phyloP scores from a whole-genome alignment of 2,113 vertebrate species.

The Austrofundulus limnaeus region DNA sequence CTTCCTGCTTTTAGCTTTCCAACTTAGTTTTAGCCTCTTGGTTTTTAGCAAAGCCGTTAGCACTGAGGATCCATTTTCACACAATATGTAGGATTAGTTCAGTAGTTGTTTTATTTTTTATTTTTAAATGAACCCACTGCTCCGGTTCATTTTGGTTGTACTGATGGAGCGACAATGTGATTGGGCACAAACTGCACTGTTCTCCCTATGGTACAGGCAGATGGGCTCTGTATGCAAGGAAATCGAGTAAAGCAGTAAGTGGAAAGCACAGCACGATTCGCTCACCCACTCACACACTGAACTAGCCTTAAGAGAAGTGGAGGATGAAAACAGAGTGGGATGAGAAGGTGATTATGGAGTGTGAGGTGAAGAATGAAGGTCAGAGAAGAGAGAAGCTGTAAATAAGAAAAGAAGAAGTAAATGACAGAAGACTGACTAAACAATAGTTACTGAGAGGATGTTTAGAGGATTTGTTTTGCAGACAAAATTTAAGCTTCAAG shows the following conservation, averaged over 20 bases:
- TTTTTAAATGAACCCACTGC: neutral
- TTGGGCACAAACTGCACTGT: conserved; percentile 43
- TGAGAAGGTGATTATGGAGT: conserved; percentile 39
- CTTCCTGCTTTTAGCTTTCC: too few relatives aligned
- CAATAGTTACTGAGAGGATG: neutral
- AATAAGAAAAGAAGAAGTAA: conserved; percentile 16
- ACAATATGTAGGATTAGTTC: too few relatives aligned
- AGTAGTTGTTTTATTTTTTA: too few relatives aligned
- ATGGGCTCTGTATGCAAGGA: conserved; percentile 39
- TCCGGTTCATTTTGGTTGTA: conserved; percentile 7
- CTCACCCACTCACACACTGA: conserved; percentile 51
- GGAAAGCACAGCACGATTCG: conserved; percentile 30
- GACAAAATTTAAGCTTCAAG: neutral
- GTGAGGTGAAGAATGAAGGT: conserved; percentile 31
- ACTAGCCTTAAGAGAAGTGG: conserved; percentile 37
- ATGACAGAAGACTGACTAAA: conserved; percentile 14
- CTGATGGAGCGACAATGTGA: conserved; percentile 51
- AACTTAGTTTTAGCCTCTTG: too few relatives aligned
- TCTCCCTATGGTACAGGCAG: conserved; percentile 22
- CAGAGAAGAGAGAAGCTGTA: conserved; percentile 37
- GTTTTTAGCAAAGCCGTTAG: too few relatives aligned
- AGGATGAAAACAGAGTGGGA: conserved; percentile 45
- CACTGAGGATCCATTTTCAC: too few relatives aligned
- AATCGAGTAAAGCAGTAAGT: conserved; percentile 47
- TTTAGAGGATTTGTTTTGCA: neutral